Evolutionary conservation across 2,888 invertebrate genomes (phyloP).

Genomic region (Spialia ferax): DNA sequence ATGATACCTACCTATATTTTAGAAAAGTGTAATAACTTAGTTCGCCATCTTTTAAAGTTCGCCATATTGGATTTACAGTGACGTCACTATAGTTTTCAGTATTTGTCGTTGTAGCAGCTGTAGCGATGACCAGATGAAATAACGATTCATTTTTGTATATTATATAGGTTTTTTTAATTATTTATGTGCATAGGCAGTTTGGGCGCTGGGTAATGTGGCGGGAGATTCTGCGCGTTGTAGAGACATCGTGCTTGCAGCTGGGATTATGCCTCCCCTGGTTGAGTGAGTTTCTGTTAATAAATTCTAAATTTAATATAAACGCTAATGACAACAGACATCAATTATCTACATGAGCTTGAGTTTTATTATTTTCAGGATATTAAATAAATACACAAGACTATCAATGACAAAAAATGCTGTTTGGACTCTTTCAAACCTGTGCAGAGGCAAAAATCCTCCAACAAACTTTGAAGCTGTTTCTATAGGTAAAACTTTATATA

Average conservation of each 20-base stretch:
- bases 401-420: conserved; percentile 99
- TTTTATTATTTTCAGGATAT: conserved; percentile 85
- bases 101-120: no score
- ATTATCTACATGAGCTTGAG: neutral
- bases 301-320: neutral
- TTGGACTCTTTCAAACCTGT: conserved; percentile 99
- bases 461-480: conserved; percentile 95
- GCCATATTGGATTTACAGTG: no score
- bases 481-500: conserved; percentile 62
- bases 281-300: conserved; percentile 88
- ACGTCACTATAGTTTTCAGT: no score
- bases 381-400: conserved; percentile 92
- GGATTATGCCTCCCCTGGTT: conserved; percentile 94
- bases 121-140: no score
- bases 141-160: conserved; percentile 45
- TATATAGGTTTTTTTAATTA: neutral
- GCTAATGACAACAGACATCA: neutral
- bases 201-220: conserved; percentile 98
- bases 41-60: no score
- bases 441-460: conserved; percentile 98
- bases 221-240: conserved; percentile 98
- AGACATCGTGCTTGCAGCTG: conserved; percentile 95
- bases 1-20: no score
- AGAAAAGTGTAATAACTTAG: no score
- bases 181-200: conserved; percentile 88